Conservation (phyloP, 64 coral and sea anemone genomes). For the Stichodactyla helianthus region DNA sequence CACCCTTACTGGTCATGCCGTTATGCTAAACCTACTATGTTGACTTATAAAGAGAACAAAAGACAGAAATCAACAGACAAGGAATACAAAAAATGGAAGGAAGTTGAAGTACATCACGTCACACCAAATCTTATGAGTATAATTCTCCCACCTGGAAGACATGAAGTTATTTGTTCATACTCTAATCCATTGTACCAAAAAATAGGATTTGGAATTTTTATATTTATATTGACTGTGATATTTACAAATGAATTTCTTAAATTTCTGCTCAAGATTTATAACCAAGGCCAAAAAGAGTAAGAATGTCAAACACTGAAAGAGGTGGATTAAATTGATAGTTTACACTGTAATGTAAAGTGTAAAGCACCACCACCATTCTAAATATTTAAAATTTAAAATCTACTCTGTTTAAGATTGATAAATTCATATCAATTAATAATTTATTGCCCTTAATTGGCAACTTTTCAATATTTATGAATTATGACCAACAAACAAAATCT, state of each 20-base stretch:
- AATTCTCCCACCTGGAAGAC: slow-evolving; percentile 49
- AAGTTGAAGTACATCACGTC: slow-evolving; percentile 47
- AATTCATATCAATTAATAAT: no score
- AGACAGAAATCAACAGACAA: not conserved
- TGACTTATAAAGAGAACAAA: not conserved
- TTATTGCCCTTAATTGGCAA: no score
- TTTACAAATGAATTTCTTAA: slow-evolving; percentile 12
- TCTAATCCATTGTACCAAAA: slow-evolving; percentile 83
- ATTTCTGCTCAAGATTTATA: not conserved
- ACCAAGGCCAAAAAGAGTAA: not conserved
- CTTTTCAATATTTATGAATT: no score
- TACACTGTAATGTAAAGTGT: no score
- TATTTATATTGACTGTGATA: slow-evolving; percentile 26
- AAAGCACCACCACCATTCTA: no score
- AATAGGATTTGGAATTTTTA: slow-evolving; percentile 54
- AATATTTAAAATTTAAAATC: no score
- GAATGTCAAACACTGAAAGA: not conserved
- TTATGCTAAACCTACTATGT: slow-evolving; percentile 5
- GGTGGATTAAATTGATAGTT: no score
- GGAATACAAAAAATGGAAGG: slow-evolving; percentile 37
- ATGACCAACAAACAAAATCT: no score
- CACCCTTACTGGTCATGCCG: slow-evolving; percentile 80
- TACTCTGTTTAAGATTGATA: no score
- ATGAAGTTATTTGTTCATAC: slow-evolving; percentile 65
- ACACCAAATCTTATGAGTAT: slow-evolving; percentile 80